Evolutionary conservation across 2,113 vertebrate genomes (phyloP), one percentile per base, ranked within the genome.

Genomic region (Cavia porcellus): DNA sequence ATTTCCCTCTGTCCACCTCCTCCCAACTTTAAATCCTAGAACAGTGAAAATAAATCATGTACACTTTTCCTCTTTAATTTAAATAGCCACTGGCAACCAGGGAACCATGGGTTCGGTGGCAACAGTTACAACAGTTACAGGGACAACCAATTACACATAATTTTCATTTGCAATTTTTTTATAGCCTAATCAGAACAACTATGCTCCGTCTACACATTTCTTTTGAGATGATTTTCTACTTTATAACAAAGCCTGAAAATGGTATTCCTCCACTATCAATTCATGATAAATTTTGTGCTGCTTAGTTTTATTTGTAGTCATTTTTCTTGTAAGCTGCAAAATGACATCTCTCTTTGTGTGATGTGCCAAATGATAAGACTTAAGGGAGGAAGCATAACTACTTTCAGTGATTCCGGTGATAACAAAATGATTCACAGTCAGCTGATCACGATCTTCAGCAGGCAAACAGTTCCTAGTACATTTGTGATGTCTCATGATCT

Each of bases 181-280:
- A 28, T 55, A 45, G 24, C 3, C 22, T 91, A 59, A 15, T 95
- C 15, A 42, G 94, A 84, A 96, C 30, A 85, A 74, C 59, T 79
- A 88, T 84, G 55, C 52, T 24, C n/a, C 20, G 20, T 14, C 97
- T 96, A 97, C 94, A 97, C 94, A 96, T 94, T 97, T 92, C 14
- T 96, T 96, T 96, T 94, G 77, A 91, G 96, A 74, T 98, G 45
- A 97, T 97, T 98, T 98, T 97, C 81, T 98, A 79, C 72, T 70
- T 86, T 1, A 45, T n/a, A 86, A 50, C 11, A 50, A 85, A 80
- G 45, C 90, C 61, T 82, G 64, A 66, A 95, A 83, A 85, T 38
- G 32, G 66, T 75, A 90, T 57, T 25, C 64, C 45, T 20, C 25
- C 22, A 85, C 47, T 62, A 61, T 79, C 38, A 14, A 32, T 75